These are phyloP conservation scores for Hippocampus barbouri DNA, from an alignment of 2,113 vertebrate genomes.

Conservation along the genomic window DNA sequence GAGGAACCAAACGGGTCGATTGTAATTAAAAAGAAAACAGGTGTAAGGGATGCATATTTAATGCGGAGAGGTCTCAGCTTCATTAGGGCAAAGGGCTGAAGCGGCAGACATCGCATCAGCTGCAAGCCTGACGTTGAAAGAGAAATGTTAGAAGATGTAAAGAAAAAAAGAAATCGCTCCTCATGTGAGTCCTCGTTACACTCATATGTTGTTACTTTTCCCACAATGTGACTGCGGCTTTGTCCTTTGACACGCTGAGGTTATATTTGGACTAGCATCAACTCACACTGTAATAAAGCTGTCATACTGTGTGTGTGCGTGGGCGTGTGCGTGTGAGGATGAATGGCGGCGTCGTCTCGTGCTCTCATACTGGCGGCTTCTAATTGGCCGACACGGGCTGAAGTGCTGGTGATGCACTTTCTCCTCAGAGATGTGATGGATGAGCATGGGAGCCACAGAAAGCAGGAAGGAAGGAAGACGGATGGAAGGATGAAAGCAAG, in stretches of 20 bases:
- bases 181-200: neutral
- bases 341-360: constrained; percentile 60
- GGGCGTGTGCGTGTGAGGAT: constrained; percentile 31
- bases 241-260: constrained; percentile 26
- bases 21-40: constrained; percentile 61
- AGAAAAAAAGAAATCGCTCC: neutral
- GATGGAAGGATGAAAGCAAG: neutral
- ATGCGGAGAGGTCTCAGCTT: constrained; percentile 23
- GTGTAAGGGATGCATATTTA: constrained; percentile 60
- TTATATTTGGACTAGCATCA: constrained; percentile 62
- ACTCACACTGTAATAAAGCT: constrained; percentile 60
- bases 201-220: neutral
- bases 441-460: neutral
- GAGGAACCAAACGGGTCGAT: constrained; percentile 39
- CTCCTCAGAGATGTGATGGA: constrained; percentile 53
- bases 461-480: constrained; percentile 4
- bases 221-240: neutral
- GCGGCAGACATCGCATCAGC: neutral
- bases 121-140: neutral
- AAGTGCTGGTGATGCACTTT: constrained; percentile 70
- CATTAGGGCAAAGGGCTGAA: constrained; percentile 27
- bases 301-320: constrained; percentile 35
- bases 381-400: constrained; percentile 64
- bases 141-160: neutral
- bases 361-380: constrained; percentile 48